Conservation (phyloP, 2,113 vertebrate genomes). For the Colinus virginianus region DNA sequence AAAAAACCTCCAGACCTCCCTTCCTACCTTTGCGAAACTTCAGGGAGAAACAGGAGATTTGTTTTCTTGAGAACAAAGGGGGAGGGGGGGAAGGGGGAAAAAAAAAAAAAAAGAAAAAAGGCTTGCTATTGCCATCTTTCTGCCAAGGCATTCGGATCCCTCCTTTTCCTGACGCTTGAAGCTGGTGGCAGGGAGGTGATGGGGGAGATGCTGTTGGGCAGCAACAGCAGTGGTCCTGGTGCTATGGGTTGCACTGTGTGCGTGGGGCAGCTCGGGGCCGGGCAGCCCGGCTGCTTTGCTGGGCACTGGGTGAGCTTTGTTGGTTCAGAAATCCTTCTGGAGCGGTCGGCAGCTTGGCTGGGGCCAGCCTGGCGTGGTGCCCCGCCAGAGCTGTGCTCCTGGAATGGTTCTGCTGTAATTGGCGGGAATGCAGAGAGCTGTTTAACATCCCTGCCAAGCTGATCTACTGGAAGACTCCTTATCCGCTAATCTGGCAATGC, state of each 20-base stretch:
- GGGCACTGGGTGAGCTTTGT: too few species aligned
- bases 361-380: neutral
- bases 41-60: neutral
- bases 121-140: neutral
- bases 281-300: neutral
- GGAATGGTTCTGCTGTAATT: neutral
- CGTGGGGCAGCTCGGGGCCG: neutral
- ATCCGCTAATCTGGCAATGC: fast-evolving
- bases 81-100: neutral
- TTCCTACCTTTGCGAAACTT: neutral
- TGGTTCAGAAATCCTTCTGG: neutral
- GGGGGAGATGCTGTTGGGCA: fast-evolving
- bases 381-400: neutral
- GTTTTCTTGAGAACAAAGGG: neutral
- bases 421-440: neutral
- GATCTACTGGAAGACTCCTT: neutral
- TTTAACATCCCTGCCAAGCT: neutral
- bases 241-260: too few species aligned
- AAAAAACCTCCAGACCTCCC: neutral
- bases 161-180: fast-evolving
- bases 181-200: fast-evolving
- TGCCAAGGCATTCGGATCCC: neutral
- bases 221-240: neutral
- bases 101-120: neutral
- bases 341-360: neutral